Evolutionary conservation across 2,113 vertebrate species (phyloP), one percentile per base, ranked within the genome.

Genomic region (Chauna torquata): DNA sequence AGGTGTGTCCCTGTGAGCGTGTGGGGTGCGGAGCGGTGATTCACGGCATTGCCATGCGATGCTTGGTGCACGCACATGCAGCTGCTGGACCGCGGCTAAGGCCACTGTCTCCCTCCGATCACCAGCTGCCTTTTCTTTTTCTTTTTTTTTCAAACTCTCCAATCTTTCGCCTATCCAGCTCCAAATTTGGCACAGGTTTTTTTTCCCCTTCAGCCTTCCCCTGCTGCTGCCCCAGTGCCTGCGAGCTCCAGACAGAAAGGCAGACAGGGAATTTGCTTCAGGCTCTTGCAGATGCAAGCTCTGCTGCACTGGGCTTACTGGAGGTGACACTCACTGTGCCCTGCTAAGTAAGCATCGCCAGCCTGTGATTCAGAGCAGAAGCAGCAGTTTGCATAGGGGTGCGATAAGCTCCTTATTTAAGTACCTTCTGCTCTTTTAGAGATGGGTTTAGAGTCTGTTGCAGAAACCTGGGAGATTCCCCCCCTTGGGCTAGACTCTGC

Each of bases 21-120:
- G 92, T 75, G 95, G 95, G 96, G 96, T 45, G 97, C 38, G 93
- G 94, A 91, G 93, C 23, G 0, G 64, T 97, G 97, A 97, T 62
- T 97, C 97, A 97, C 16, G 0, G 74, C 85, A 91, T 74, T 49
- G 61, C 95, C 93, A 30, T 68, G 94, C 74, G 9, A 25, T 24
- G 93, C 75, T 32, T 3, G 72, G 11, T 40, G 64, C 25, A 71
- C 25, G 61, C 77, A 44, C 94, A 79, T 11, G 71, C 65, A 47
- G 66, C 86, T 24, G 8, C 22, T 25, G 20, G 25, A 27, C 62
- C 22, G 13, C 68, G 18, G 52, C 4, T 25, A 47, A 9, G 74
- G 62, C 59, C 92, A 75, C 57, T 6, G 1, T 30, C 81, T 69
- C 77, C 68, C 54, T n/a, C 44, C 1, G 9, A 72, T 3, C 52